These are phyloP conservation scores for Siniperca scherzeri DNA, from an alignment of 2,797 vertebrate genomes.

Conservation along the genomic window DNA sequence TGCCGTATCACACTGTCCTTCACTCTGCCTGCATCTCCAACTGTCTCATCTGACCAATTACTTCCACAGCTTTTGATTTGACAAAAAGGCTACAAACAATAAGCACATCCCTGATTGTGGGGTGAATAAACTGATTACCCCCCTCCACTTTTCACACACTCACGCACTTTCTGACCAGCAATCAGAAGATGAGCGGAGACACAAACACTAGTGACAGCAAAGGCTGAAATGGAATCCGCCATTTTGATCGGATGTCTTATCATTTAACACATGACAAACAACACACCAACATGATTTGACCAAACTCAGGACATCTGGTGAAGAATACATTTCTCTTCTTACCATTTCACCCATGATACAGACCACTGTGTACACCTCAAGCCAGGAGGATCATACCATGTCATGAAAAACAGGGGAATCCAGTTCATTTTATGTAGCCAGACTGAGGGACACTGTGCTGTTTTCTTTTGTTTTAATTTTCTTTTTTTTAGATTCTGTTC, in stretches of 20 bases:
- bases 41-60: conserved; percentile 60
- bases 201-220: conserved; percentile 52
- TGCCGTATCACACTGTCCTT: conserved; percentile 85
- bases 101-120: conserved; percentile 10
- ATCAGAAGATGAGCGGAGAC: conserved; percentile 34
- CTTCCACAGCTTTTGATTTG: conserved; percentile 26
- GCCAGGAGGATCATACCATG: conserved; percentile 44
- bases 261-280: conserved; percentile 7
- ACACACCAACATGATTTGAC: conserved; percentile 40
- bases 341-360: conserved; percentile 48
- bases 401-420: conserved; percentile 46
- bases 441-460: conserved; percentile 84
- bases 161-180: conserved; percentile 38
- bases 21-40: conserved; percentile 79
- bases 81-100: conserved; percentile 23
- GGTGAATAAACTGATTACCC: not conserved
- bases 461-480: conserved; percentile 50
- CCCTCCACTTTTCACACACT: not conserved
- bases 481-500: conserved; percentile 69
- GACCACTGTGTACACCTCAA: conserved; percentile 59
- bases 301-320: conserved; percentile 62
- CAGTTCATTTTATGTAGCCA: conserved; percentile 73
- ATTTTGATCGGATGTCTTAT: conserved; percentile 31
- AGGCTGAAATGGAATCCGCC: conserved; percentile 16
- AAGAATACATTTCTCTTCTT: conserved; percentile 26